A percentile compares a stretch with the other conserved stretches of the same genome.
Evolutionary conservation across 1,140 invertebrate genomes (phyloP).

Genomic region (Oncopeltus fasciatus): DNA sequence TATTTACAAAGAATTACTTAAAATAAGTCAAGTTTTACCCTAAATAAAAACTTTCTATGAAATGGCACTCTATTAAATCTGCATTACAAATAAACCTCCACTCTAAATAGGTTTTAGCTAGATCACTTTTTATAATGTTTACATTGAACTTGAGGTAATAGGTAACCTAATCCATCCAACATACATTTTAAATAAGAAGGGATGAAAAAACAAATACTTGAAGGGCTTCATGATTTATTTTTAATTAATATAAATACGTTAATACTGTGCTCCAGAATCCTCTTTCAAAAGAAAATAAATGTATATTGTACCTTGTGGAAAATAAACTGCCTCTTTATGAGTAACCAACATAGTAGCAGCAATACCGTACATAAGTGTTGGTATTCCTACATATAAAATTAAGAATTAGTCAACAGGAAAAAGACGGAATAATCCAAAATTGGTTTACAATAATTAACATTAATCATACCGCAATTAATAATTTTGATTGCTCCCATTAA

Average conservation of each 20-base stretch:
- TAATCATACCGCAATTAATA: conserved; percentile 68
- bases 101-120: too few relatives aligned
- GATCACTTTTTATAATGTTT: too few relatives aligned
- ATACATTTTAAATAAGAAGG: too few relatives aligned
- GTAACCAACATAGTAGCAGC: conserved; percentile 19
- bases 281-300: conserved; percentile 23
- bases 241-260: neutral
- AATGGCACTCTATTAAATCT: too few relatives aligned
- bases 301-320: conserved; percentile 11
- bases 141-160: too few relatives aligned
- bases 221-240: neutral
- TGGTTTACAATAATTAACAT: too few relatives aligned
- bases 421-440: neutral
- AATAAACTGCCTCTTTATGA: conserved; percentile 20
- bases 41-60: too few relatives aligned
- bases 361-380: conserved; percentile 20
- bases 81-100: too few relatives aligned
- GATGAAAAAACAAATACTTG: too few relatives aligned
- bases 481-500: conserved; percentile 81
- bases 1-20: too few relatives aligned
- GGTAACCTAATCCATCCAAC: too few relatives aligned
- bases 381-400: conserved; percentile 14
- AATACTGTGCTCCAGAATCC: conserved; percentile 19
- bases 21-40: too few relatives aligned
- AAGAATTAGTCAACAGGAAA: neutral